Evolutionary conservation across 2,888 invertebrate species (phyloP).

Genomic region (Drosophila cyrtoloma): DNA sequence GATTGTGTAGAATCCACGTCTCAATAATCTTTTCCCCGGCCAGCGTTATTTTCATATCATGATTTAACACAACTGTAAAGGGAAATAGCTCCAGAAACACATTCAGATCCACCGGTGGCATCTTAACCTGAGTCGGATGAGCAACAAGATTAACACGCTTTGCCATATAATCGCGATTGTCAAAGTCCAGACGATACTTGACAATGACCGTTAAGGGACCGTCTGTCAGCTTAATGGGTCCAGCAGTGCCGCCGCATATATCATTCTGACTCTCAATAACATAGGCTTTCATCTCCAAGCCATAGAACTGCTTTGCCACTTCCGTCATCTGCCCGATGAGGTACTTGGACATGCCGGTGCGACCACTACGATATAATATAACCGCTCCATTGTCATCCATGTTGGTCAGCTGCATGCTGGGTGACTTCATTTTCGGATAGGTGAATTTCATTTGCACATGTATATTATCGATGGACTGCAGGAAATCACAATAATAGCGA

Average conservation of each 20-base stretch:
- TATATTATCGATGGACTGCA: slow-evolving; percentile 96
- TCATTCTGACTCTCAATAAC: slow-evolving; percentile 89
- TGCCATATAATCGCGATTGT: slow-evolving; percentile 91
- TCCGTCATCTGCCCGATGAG: slow-evolving; percentile 95
- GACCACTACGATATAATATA: slow-evolving; percentile 93
- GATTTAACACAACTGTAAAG: slow-evolving; percentile 93
- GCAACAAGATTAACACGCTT: slow-evolving; percentile 83
- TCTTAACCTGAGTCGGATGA: slow-evolving; percentile 83
- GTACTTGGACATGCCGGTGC: slow-evolving; percentile 93
- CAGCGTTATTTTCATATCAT: slow-evolving; percentile 90
- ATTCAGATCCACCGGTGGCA: slow-evolving; percentile 88
- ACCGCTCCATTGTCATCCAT: slow-evolving; percentile 93
- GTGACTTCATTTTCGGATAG: slow-evolving; percentile 97
- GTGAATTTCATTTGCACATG: slow-evolving; percentile 96
- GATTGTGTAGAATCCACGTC: slow-evolving; percentile 89
- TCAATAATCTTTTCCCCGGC: slow-evolving; percentile 92
- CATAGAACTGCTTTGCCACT: slow-evolving; percentile 87
- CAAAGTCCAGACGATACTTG: slow-evolving; percentile 92
- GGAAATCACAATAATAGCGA: slow-evolving; percentile 94
- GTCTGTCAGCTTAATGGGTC: slow-evolving; percentile 82
- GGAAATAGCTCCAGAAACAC: slow-evolving; percentile 93
- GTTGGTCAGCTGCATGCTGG: slow-evolving; percentile 95
- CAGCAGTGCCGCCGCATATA: slow-evolving; percentile 73
- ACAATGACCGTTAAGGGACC: slow-evolving; percentile 87
- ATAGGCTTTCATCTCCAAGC: slow-evolving; percentile 88